phyloP scores from a whole-genome alignment of 2,888 invertebrate species.

The Stegophylla sp. region DNA sequence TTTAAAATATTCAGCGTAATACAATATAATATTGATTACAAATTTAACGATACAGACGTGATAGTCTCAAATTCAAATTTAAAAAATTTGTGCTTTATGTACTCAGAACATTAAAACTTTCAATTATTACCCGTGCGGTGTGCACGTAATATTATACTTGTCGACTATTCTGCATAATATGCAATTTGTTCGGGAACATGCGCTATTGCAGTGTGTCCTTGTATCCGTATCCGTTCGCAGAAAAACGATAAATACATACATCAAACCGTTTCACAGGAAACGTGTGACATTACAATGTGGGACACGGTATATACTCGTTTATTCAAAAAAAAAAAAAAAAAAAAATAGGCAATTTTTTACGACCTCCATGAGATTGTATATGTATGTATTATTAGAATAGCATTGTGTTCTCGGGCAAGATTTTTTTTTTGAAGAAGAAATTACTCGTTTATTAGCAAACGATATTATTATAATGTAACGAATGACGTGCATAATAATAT shows the following conservation, averaged over 20 bases:
- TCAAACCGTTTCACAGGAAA: conserved; percentile 34
- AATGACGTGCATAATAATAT: not conserved
- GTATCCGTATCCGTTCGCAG: conserved; percentile 31
- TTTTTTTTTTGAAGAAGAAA: conserved; percentile 13
- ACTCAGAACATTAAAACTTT: not conserved
- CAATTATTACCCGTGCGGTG: not conserved
- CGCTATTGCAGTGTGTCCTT: conserved; percentile 19
- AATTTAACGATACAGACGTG: too few relatives aligned
- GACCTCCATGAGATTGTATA: conserved; percentile 18
- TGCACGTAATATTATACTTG: not conserved
- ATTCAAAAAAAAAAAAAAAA: not conserved
- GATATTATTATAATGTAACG: too few relatives aligned
- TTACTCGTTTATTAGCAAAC: not conserved
- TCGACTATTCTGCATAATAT: not conserved
- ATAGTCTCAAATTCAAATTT: too few relatives aligned
- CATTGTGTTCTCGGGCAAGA: not conserved
- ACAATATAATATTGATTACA: too few relatives aligned
- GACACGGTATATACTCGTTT: not conserved
- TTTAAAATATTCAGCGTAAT: too few relatives aligned
- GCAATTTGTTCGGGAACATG: not conserved
- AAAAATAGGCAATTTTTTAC: conserved; percentile 31
- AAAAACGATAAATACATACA: conserved; percentile 36
- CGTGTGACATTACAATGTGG: conserved; percentile 15
- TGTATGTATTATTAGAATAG: not conserved
- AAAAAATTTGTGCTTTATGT: too few relatives aligned